Conservation (phyloP, 2,113 vertebrate species). For the Calypte anna region DNA sequence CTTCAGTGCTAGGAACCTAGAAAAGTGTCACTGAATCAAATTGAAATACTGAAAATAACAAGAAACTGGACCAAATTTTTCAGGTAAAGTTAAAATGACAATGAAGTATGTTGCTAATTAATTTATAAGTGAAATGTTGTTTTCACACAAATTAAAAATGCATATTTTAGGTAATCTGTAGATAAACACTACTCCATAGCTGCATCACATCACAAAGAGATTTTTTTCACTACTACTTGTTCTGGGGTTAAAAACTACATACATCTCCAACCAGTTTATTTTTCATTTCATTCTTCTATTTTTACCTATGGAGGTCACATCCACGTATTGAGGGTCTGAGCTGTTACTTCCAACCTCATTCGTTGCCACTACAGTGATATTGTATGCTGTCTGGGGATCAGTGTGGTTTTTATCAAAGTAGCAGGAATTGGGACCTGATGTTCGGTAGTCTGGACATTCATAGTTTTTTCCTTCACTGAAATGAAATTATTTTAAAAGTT, state of each 20-base stretch:
- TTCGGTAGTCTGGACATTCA: constrained; percentile 91
- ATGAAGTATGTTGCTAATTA: background rate
- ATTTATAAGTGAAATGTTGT: background rate
- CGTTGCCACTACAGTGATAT: constrained; percentile 87
- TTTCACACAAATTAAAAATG: background rate
- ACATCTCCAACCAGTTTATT: background rate
- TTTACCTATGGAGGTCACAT: constrained; percentile 90
- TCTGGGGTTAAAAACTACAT: background rate
- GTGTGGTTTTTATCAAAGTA: constrained; percentile 91
- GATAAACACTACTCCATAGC: background rate
- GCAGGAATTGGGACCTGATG: constrained; percentile 89
- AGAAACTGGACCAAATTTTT: background rate
- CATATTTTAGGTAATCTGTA: background rate
- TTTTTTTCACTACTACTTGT: background rate
- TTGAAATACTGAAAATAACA: background rate
- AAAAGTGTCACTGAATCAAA: background rate
- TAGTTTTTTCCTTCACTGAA: constrained; percentile 75
- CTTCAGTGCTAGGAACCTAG: background rate
- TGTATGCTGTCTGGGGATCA: constrained; percentile 86
- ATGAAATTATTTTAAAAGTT: constrained; percentile 44
- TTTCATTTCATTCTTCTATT: background rate
- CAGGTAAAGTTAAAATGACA: background rate
- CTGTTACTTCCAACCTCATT: constrained; percentile 83
- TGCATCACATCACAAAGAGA: background rate
- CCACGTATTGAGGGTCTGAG: constrained; percentile 84